Percentiles rank a stretch among this genome's conserved stretches.
Conservation (phyloP, 2,113 vertebrate genomes). For the Dipodomys ordii region DNA sequence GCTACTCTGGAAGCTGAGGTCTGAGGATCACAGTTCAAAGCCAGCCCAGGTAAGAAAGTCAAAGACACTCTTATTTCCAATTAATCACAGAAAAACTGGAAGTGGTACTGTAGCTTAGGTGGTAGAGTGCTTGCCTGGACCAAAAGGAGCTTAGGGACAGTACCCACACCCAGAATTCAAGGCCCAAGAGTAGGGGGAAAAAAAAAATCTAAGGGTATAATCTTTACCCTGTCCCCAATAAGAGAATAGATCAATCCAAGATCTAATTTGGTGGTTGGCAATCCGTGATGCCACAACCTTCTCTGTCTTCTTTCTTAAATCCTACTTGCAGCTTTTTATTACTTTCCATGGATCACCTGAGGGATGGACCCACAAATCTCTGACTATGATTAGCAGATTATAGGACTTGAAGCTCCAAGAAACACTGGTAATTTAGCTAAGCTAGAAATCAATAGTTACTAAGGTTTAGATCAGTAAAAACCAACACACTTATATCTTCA, state of each 20-base stretch:
- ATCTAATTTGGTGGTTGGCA: not conserved
- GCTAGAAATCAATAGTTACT: not conserved
- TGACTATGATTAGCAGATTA: rapidly evolving
- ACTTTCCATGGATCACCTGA: not conserved
- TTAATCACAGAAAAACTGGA: too few species aligned
- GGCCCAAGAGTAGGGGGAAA: not conserved
- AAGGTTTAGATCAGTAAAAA: not conserved
- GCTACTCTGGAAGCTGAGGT: too few species aligned
- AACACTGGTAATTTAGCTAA: not conserved
- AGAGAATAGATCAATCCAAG: not conserved
- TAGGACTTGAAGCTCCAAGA: not conserved
- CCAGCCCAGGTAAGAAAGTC: too few species aligned
- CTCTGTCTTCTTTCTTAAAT: not conserved
- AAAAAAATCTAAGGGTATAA: not conserved
- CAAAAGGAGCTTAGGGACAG: too few species aligned
- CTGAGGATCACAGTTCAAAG: too few species aligned
- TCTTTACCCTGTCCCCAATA: not conserved
- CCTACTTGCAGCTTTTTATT: not conserved
- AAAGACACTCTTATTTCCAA: too few species aligned
- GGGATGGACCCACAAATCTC: not conserved
- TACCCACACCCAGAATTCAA: too few species aligned
- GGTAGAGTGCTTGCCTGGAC: too few species aligned
- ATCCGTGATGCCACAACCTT: not conserved
- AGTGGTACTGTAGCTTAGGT: too few species aligned
- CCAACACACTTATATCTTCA: not conserved